Evolutionary conservation across 1,140 invertebrate genomes (phyloP).

Genomic region (Plectrocnemia conspersa): DNA sequence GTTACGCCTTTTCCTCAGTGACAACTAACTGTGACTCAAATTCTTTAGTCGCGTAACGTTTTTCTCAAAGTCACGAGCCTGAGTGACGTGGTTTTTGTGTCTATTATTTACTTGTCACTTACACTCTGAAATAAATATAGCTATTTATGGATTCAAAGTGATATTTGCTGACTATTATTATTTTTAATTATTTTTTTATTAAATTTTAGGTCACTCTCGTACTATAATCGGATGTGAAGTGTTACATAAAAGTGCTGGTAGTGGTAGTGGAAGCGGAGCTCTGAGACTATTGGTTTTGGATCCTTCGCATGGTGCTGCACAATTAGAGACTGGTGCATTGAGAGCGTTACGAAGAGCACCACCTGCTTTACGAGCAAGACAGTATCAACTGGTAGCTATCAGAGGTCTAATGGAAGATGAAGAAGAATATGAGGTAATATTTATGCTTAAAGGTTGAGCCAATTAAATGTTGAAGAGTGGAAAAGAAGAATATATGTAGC

Average conservation of each 20-base stretch:
- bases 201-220: slow-evolving; percentile 72
- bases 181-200: slow-evolving; percentile 12
- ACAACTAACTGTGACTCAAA: too few species aligned
- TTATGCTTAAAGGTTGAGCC: too few species aligned
- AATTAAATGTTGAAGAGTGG: too few species aligned
- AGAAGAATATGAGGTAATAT: slow-evolving; percentile 69
- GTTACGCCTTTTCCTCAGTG: too few species aligned
- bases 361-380: slow-evolving; percentile 70
- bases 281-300: slow-evolving; percentile 77
- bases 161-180: too few species aligned
- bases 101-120: neutral
- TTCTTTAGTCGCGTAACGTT: too few species aligned
- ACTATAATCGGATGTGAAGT: slow-evolving; percentile 86
- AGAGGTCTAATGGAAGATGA: slow-evolving; percentile 69
- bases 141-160: neutral
- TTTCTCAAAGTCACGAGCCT: too few species aligned
- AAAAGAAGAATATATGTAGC: too few species aligned
- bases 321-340: slow-evolving; percentile 53
- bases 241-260: slow-evolving; percentile 43
- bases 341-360: slow-evolving; percentile 69
- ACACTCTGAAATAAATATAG: neutral
- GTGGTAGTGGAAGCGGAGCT: slow-evolving; percentile 54
- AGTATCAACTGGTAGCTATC: slow-evolving; percentile 83
- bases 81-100: neutral
- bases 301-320: slow-evolving; percentile 70